A percentile compares a stretch with the other conserved stretches of the same genome.
phyloP scores from a whole-genome alignment of 2,888 invertebrate species.

The Ceramica pisi region DNA sequence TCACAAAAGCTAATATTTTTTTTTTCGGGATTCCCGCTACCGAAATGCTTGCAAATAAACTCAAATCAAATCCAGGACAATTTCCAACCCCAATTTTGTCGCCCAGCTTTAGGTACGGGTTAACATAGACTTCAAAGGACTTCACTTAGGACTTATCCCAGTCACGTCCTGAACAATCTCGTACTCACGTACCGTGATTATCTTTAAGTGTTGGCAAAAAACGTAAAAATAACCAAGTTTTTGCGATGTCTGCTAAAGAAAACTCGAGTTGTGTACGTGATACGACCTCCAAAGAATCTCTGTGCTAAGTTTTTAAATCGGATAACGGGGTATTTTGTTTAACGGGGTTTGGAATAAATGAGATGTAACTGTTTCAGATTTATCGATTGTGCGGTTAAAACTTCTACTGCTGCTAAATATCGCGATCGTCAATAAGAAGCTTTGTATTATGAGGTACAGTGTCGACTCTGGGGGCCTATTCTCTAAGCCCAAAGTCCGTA shows the following conservation, averaged over 20 bases:
- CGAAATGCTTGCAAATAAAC: background rate
- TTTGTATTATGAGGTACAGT: too few species aligned
- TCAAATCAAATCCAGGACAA: background rate
- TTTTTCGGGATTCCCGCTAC: too few species aligned
- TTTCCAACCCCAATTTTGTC: background rate
- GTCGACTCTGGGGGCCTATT: too few species aligned
- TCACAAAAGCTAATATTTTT: too few species aligned
- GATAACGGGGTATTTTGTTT: constrained; percentile 24
- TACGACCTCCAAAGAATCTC: constrained; percentile 35
- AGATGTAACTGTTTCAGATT: constrained; percentile 31
- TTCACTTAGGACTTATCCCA: constrained; percentile 1
- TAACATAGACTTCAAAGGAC: background rate
- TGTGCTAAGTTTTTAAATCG: constrained; percentile 36
- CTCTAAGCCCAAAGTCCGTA: too few species aligned
- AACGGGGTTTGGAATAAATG: constrained; percentile 34
- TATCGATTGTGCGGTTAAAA: background rate
- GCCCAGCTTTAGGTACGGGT: background rate
- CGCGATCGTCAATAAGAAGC: too few species aligned
- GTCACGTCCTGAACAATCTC: constrained; percentile 50
- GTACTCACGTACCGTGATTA: constrained; percentile 44
- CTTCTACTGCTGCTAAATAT: too few species aligned
- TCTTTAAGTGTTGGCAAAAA: constrained; percentile 41
- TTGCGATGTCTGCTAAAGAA: constrained; percentile 39
- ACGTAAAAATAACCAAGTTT: constrained; percentile 33
- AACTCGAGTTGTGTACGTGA: constrained; percentile 52